Evolutionary conservation across 2,888 invertebrate genomes (phyloP).

Genomic region (Leptopterna dolabrata): DNA sequence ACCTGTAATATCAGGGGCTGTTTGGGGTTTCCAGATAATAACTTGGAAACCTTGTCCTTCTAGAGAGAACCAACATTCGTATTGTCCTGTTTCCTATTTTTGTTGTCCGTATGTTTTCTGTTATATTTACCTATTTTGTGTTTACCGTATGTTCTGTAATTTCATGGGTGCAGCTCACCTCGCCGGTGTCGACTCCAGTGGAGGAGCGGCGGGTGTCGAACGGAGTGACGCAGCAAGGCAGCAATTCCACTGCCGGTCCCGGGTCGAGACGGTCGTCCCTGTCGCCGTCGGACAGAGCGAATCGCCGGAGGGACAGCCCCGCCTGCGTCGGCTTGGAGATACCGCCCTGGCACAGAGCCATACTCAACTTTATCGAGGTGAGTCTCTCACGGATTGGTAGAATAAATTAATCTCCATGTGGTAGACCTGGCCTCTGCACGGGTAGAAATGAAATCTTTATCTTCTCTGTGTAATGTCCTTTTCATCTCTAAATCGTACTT

Average conservation of each 20-base stretch:
- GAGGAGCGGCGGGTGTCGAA: slow-evolving; percentile 63
- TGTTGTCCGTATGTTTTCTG: too few relatives aligned
- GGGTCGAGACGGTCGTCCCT: slow-evolving; percentile 66
- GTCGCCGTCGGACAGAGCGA: slow-evolving; percentile 66
- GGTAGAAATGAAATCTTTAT: too few relatives aligned
- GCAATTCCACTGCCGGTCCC: slow-evolving; percentile 60
- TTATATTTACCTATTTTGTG: not conserved
- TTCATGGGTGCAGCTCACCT: slow-evolving; percentile 23
- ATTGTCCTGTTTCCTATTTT: too few relatives aligned
- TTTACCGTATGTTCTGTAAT: not conserved
- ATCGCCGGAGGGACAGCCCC: slow-evolving; percentile 66
- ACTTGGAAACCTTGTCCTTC: too few relatives aligned
- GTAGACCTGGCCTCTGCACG: too few relatives aligned
- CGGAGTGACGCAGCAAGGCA: slow-evolving; percentile 53
- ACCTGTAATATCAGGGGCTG: too few relatives aligned
- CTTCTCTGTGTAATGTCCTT: too few relatives aligned
- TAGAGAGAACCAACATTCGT: too few relatives aligned
- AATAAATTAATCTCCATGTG: too few relatives aligned
- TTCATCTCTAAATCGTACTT: too few relatives aligned
- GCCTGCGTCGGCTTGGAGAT: slow-evolving; percentile 66
- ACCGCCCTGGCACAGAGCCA: slow-evolving; percentile 67
- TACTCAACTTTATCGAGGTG: slow-evolving; percentile 67
- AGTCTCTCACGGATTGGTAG: slow-evolving; percentile 45
- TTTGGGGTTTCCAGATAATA: too few relatives aligned
- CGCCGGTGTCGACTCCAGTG: slow-evolving; percentile 61